Conservation (phyloP, 2,888 invertebrate genomes). For the Drosophila formosana region DNA sequence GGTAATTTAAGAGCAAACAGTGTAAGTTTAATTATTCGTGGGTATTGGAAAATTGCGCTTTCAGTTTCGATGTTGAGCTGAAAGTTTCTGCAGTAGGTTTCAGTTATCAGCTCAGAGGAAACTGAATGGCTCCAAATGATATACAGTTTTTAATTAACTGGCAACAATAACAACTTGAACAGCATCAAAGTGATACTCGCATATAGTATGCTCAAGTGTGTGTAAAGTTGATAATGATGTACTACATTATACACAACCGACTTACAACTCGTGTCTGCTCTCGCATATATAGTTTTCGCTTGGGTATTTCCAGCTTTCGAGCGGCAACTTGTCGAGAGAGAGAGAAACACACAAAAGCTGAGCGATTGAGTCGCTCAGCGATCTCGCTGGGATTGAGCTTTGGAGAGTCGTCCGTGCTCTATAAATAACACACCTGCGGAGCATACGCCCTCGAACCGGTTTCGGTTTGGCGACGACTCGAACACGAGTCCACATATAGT, state of each 20-base stretch:
- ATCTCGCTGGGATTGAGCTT: slow-evolving; percentile 5
- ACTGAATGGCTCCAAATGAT: slow-evolving; percentile 43
- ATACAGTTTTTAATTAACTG: slow-evolving; percentile 61
- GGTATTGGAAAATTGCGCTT: background rate
- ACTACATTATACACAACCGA: slow-evolving; percentile 18
- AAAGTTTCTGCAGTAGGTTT: slow-evolving; percentile 7
- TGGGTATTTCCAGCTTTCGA: slow-evolving; percentile 76
- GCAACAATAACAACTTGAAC: slow-evolving; percentile 34
- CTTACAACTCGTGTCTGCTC: slow-evolving; percentile 33
- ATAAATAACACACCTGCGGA: slow-evolving; percentile 54
- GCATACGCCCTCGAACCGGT: slow-evolving; percentile 53
- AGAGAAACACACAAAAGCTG: background rate
- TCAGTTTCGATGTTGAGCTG: background rate
- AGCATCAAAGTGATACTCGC: slow-evolving; percentile 33
- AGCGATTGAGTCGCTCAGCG: no score
- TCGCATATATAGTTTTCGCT: slow-evolving; percentile 52
- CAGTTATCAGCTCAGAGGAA: slow-evolving; percentile 36
- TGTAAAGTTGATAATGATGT: slow-evolving; percentile 46
- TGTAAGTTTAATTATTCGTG: no score
- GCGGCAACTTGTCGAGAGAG: slow-evolving; percentile 7
- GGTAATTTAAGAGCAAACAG: no score
- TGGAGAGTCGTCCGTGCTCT: slow-evolving; percentile 23
- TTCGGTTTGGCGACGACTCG: slow-evolving; percentile 7
- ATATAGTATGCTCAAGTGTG: background rate
- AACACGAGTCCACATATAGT: slow-evolving; percentile 14